Conservation (phyloP, 2,113 vertebrate genomes). For the Delphinapterus leucas region DNA sequence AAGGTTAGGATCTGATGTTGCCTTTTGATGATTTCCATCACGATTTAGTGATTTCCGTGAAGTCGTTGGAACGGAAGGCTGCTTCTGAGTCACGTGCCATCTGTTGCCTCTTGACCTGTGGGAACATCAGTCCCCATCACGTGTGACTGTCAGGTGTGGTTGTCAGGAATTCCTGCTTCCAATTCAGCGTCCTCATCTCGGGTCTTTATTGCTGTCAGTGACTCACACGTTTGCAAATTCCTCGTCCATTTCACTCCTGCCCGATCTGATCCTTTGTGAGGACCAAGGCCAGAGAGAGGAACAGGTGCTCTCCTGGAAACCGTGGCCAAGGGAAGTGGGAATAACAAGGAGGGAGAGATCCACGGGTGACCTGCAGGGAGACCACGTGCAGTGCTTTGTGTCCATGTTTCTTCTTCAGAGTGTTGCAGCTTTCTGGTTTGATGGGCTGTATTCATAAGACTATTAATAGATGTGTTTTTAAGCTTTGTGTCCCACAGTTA, state of each 20-base stretch:
- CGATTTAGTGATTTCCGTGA: background rate
- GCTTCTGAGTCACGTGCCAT: background rate
- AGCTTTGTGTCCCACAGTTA: background rate
- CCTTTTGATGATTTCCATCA: background rate
- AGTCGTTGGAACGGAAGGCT: background rate
- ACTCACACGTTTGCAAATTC: background rate
- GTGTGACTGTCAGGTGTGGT: background rate
- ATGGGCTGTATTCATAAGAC: background rate
- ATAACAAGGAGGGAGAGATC: background rate
- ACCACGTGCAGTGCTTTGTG: background rate
- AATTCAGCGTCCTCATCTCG: background rate
- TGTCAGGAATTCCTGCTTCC: background rate
- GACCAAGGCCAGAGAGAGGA: background rate
- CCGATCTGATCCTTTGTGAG: background rate
- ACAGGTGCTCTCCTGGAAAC: background rate
- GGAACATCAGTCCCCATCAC: background rate
- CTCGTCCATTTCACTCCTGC: background rate
- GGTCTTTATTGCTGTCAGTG: background rate
- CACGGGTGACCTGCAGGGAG: fast-evolving
- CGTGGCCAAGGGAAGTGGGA: background rate
- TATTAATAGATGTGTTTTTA: conserved; percentile 6
- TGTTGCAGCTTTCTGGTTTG: background rate
- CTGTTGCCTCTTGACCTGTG: background rate
- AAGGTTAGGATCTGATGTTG: background rate
- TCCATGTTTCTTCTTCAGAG: background rate